Evolutionary conservation across 1,140 invertebrate genomes (phyloP), one percentile per base, ranked within the genome.

Genomic region (Bombyx mandarina): DNA sequence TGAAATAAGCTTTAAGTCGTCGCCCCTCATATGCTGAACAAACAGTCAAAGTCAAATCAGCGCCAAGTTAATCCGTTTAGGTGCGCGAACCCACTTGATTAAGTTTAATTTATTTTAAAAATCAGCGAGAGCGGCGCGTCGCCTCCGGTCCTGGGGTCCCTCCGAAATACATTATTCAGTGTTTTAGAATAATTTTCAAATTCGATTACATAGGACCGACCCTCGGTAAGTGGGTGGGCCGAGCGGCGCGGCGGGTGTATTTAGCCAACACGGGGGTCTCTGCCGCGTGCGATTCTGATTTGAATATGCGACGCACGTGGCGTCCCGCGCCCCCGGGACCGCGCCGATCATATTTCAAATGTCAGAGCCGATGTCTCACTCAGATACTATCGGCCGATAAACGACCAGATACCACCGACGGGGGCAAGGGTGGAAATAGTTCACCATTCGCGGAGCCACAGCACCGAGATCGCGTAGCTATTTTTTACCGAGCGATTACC

Each of bases 111-210:
- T 85, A 86, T 84, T 86, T 86, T 81, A 86, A 86, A 86, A 86
- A 84, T 83, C 79, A 82, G 71, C 69, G 67, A 72, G 62, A 71
- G 73, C 66, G 65, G 67, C 67, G 73, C 73, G 66, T 54, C 77
- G 79, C 82, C 79, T 77, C 73, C 69, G 78, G 83, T 81, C 82
- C 70, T 51, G 59, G 65, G 66, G 71, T 82, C 79, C 77, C 80
- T 77, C 63, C 75, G 67, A 78, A 83, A 87, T 87, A 87, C 84
- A 87, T 87, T 87, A 87, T 87, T 87, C 82, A 87, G 84, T 87
- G 84, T 87, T 87, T 87, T 87, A 87, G 84, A 87, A 87, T 87
- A 87, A 87, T 87, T 87, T 87, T 87, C 84, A 85, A 87, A 87
- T 87, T 87, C 84, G 84, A 87, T 87, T 87, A 87, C 84, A 87